Evolutionary conservation across 1,140 invertebrate genomes (phyloP), one percentile per base, ranked within the genome.

Genomic region (Achroia grisella): DNA sequence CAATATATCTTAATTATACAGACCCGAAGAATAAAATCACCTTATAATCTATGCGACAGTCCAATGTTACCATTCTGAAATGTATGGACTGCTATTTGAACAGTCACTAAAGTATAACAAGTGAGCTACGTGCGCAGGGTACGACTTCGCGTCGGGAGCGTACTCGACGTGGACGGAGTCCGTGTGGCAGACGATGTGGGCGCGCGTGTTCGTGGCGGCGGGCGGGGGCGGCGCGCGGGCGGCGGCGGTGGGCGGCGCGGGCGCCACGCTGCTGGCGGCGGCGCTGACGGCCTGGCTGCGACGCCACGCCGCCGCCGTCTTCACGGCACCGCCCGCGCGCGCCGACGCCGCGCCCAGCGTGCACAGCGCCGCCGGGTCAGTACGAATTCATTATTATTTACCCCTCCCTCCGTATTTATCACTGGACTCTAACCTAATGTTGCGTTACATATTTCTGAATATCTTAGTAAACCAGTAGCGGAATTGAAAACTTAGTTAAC

Each of bases 131-230:
- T 37, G 13, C 17, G 17, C 64, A 95, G 94, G 89, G 62, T 96
- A 97, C 69, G 88, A 97, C 65, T 93, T 93, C 90, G 85, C 86
- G 13, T 95, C 93, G 0, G 90, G 91, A 1, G 32, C 89, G 48
- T 98, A 93, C 78, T 95, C 96, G 0, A 93, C 95, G 6, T 98
- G 96, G 96, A 94, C 95, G 12, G 96, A 98, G 88, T 97, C 95
- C 1, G 89, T 93, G 8, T 98, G 96, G 96, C 73, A 88, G 28
- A 77, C 87, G 11, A 88, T 95, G 46, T 90, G 88, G 44, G 89
- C 94, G 14, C 88, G 94, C 46, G 91, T 97, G 78, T 97, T 97
- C 71, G 80, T 98, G 4, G 89, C 92, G 61, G 93, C 96, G 39
- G 89, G 93, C 28, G 84, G 87, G 35, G 77, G 82, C 31, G 91